Conservation (phyloP, 2,888 invertebrate genomes). For the Graphium colonna region DNA sequence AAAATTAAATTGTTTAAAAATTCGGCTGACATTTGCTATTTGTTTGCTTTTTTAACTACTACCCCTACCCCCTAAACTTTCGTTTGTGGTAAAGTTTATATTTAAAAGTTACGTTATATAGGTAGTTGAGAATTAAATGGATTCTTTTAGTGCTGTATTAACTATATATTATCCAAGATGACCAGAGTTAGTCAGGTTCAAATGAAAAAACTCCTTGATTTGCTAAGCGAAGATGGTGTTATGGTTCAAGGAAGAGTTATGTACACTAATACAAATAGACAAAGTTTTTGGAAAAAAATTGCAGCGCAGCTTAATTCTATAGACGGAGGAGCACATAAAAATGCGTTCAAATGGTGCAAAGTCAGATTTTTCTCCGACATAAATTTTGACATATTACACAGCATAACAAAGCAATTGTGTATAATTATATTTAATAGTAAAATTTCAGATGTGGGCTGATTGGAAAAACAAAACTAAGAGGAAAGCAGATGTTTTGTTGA, state of each 20-base stretch:
- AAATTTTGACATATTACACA: too few relatives aligned
- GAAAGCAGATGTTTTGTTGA: conserved; percentile 42
- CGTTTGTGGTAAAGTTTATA: too few relatives aligned
- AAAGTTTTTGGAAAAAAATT: conserved; percentile 43
- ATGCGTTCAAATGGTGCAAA: conserved; percentile 48
- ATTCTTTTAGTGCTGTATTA: too few relatives aligned
- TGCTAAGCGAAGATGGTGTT: conserved; percentile 42
- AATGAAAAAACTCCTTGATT: conserved; percentile 43
- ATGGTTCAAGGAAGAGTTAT: conserved; percentile 39
- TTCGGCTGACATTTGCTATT: too few relatives aligned
- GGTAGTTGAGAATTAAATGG: too few relatives aligned
- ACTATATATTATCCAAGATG: conserved; percentile 27
- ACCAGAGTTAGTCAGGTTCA: conserved; percentile 40
- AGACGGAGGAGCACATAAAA: conserved; percentile 43
- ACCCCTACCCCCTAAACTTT: too few relatives aligned
- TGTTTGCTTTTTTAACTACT: too few relatives aligned
- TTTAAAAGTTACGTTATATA: too few relatives aligned
- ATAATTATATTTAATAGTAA: too few relatives aligned
- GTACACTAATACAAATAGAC: conserved; percentile 40
- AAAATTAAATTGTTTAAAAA: too few relatives aligned
- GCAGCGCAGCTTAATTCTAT: conserved; percentile 41
- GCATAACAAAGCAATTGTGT: not conserved
- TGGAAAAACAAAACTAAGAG: conserved; percentile 48
- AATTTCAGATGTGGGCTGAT: conserved; percentile 47
- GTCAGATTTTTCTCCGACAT: conserved; percentile 30